phyloP scores from a whole-genome alignment of 2,113 vertebrate species.

The Vimba vimba region DNA sequence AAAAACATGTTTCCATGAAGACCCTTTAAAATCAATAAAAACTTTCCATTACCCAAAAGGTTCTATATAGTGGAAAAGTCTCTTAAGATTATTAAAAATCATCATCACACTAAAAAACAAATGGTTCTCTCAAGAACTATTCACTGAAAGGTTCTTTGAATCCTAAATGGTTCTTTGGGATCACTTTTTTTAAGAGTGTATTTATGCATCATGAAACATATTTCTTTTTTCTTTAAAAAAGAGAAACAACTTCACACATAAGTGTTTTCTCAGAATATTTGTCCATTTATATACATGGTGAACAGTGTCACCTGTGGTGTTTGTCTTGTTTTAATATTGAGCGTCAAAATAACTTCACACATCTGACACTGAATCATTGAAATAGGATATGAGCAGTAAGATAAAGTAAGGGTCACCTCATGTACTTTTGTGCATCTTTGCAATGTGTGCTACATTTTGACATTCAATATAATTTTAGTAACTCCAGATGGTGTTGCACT shows the following conservation, averaged over 20 bases:
- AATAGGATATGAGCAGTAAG: not conserved
- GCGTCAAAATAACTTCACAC: conserved; percentile 19
- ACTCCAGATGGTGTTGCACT: not conserved
- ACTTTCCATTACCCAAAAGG: too few relatives aligned
- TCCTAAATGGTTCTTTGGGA: too few relatives aligned
- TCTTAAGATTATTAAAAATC: too few relatives aligned
- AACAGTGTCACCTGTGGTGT: not conserved
- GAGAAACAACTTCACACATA: not conserved
- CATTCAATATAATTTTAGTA: conserved; percentile 13
- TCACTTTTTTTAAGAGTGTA: too few relatives aligned
- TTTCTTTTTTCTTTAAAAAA: too few relatives aligned
- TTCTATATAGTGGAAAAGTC: too few relatives aligned
- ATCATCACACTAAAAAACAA: too few relatives aligned
- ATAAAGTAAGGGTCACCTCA: not conserved
- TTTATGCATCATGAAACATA: not conserved
- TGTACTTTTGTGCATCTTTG: conserved; percentile 1
- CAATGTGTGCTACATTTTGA: not conserved
- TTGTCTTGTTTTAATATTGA: conserved; percentile 20
- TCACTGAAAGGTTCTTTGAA: too few relatives aligned
- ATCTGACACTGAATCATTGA: not conserved
- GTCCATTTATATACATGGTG: not conserved
- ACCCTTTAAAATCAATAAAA: too few relatives aligned
- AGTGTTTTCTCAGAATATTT: not conserved
- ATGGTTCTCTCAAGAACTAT: too few relatives aligned
- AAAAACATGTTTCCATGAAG: too few relatives aligned